Percentiles rank a stretch among this genome's conserved stretches.
Conservation (phyloP, 2,888 invertebrate genomes). For the Cosmorhoe ocellata region DNA sequence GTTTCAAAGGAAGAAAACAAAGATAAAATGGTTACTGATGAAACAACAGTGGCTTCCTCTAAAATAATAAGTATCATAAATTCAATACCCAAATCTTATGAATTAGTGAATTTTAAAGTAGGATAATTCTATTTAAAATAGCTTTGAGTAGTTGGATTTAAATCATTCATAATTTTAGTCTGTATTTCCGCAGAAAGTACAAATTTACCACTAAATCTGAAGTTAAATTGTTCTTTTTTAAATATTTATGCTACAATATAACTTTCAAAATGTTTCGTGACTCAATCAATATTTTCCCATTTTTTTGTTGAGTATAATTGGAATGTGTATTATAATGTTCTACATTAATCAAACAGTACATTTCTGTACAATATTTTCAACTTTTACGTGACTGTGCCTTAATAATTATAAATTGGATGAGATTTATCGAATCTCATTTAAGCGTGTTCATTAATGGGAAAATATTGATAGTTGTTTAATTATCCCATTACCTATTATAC, state of each 20-base stretch:
- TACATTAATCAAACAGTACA: slow-evolving; percentile 3
- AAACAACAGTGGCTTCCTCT: slow-evolving; percentile 8
- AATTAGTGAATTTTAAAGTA: slow-evolving; percentile 15
- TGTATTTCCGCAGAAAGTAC: slow-evolving; percentile 16
- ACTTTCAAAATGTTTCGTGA: not conserved
- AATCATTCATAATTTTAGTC: slow-evolving; percentile 11
- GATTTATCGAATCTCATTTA: slow-evolving; percentile 8
- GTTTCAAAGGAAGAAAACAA: too few relatives aligned
- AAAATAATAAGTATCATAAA: slow-evolving; percentile 21
- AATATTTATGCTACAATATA: not conserved
- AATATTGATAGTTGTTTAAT: slow-evolving; percentile 13
- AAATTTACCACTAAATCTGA: slow-evolving; percentile 11
- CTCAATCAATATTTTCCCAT: slow-evolving; percentile 15
- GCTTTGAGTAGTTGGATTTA: slow-evolving; percentile 11
- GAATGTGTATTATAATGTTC: not conserved
- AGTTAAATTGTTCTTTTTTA: not conserved
- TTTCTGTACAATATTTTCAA: slow-evolving; percentile 6
- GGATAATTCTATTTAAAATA: slow-evolving; percentile 22
- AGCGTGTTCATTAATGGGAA: slow-evolving; percentile 6
- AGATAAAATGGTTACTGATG: not conserved
- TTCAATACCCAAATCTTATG: slow-evolving; percentile 25
- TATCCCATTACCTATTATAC: not conserved
- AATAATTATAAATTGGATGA: slow-evolving; percentile 19
- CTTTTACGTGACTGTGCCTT: slow-evolving; percentile 20
- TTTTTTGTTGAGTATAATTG: slow-evolving; percentile 1